phyloP scores from a whole-genome alignment of 2,888 invertebrate species.

The Rhaphigaster nebulosa region DNA sequence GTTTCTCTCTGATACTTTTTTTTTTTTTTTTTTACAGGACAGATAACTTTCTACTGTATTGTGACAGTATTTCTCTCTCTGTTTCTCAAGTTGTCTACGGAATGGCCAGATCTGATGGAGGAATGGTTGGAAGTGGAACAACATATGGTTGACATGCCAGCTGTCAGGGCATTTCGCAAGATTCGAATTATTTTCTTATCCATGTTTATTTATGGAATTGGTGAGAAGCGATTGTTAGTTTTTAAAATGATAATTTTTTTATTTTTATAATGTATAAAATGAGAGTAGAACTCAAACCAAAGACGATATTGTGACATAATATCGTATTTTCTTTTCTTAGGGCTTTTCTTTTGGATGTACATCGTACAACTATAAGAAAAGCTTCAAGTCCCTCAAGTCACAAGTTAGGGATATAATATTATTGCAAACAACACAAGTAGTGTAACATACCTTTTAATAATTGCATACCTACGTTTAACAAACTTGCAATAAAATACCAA shows the following conservation, averaged over 20 bases:
- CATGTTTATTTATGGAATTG: neutral
- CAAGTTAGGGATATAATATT: too few species aligned
- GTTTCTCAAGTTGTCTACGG: slow-evolving; percentile 11
- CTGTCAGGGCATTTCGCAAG: slow-evolving; percentile 3
- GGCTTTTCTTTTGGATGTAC: too few species aligned
- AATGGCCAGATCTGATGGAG: slow-evolving; percentile 28
- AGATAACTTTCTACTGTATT: neutral
- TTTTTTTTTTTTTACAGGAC: neutral
- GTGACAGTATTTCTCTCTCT: neutral
- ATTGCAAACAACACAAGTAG: too few species aligned
- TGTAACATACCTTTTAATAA: too few species aligned
- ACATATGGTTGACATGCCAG: neutral
- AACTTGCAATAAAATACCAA: too few species aligned
- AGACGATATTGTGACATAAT: too few species aligned
- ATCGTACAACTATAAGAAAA: too few species aligned
- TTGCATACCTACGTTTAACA: too few species aligned
- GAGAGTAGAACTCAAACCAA: too few species aligned
- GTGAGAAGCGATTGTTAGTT: neutral
- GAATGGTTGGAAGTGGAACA: slow-evolving; percentile 13
- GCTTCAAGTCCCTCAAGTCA: too few species aligned
- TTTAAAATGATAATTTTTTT: neutral
- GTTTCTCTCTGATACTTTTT: neutral
- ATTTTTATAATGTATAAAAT: too few species aligned
- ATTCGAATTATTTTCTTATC: neutral
- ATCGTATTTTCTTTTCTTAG: too few species aligned